Conservation (phyloP, 53 echinoderm and acorn worm genomes). For the Astropecten irregularis region DNA sequence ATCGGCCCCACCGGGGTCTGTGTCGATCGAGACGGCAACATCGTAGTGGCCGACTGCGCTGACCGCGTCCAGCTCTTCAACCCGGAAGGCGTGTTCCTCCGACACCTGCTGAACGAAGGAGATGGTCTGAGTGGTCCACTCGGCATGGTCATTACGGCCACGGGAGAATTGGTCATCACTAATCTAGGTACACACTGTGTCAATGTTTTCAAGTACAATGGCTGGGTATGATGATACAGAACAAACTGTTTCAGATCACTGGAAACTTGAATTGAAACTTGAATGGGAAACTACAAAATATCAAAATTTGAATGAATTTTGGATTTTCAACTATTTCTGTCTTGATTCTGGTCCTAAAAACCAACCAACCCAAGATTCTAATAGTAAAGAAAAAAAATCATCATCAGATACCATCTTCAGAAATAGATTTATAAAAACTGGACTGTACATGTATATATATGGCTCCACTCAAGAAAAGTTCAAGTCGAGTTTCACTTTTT, state of each 20-base stretch:
- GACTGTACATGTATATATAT: too few species aligned
- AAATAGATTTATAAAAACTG: too few species aligned
- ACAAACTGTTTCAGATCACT: background rate
- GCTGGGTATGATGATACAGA: constrained; percentile 81
- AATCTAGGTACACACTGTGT: constrained; percentile 98
- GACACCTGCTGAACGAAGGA: constrained; percentile 78
- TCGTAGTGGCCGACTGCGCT: constrained; percentile 97
- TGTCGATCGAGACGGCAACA: constrained; percentile 94
- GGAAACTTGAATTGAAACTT: background rate
- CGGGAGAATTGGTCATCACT: constrained; percentile 91
- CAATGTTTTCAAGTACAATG: constrained; percentile 92
- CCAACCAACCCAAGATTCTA: too few species aligned
- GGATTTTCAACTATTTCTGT: too few species aligned
- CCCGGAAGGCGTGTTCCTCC: constrained; percentile 88
- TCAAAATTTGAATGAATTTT: background rate
- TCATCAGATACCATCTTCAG: too few species aligned
- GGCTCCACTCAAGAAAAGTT: too few species aligned
- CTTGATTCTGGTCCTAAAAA: too few species aligned
- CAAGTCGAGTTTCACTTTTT: too few species aligned
- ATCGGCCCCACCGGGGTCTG: constrained; percentile 98
- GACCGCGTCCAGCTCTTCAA: constrained; percentile 94
- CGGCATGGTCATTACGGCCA: constrained; percentile 82
- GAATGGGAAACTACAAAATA: background rate
- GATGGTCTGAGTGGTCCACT: constrained; percentile 96
- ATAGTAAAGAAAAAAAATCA: too few species aligned